These are phyloP conservation scores for Chaitophorus viminalis DNA, from an alignment of 2,888 invertebrate genomes.

Conservation along the genomic window DNA sequence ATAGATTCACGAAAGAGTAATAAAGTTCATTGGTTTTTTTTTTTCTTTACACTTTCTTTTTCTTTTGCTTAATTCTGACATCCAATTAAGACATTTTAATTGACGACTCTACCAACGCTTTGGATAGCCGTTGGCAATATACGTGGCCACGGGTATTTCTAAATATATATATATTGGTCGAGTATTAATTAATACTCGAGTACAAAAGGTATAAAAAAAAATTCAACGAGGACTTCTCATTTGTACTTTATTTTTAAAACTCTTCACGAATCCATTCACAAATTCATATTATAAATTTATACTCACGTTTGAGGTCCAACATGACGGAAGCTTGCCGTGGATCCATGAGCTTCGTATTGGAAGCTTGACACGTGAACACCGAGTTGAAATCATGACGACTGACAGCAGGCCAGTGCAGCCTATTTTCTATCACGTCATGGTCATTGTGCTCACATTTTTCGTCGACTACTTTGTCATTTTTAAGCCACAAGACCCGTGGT, in stretches of 20 bases:
- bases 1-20: constrained; percentile 40
- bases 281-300: constrained; percentile 42
- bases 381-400: constrained; percentile 84
- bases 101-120: background rate
- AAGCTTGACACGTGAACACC: constrained; percentile 87
- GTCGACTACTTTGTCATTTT: constrained; percentile 82
- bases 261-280: background rate
- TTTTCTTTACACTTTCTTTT: constrained; percentile 32
- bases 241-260: background rate
- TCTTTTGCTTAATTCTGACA: constrained; percentile 34
- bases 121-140: background rate
- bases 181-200: constrained; percentile 28
- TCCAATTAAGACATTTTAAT: constrained; percentile 47
- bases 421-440: constrained; percentile 87
- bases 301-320: constrained; percentile 84
- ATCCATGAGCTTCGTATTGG: constrained; percentile 84
- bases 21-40: constrained; percentile 36
- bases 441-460: constrained; percentile 86
- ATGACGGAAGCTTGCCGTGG: constrained; percentile 81
- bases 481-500: constrained; percentile 84
- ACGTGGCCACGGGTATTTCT: background rate
- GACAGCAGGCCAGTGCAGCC: constrained; percentile 76
- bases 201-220: background rate
- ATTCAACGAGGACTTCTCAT: too few species aligned
- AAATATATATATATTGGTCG: background rate